phyloP scores from a whole-genome alignment of 2,797 vertebrate genomes.

The Pangasius sanitwongsei region DNA sequence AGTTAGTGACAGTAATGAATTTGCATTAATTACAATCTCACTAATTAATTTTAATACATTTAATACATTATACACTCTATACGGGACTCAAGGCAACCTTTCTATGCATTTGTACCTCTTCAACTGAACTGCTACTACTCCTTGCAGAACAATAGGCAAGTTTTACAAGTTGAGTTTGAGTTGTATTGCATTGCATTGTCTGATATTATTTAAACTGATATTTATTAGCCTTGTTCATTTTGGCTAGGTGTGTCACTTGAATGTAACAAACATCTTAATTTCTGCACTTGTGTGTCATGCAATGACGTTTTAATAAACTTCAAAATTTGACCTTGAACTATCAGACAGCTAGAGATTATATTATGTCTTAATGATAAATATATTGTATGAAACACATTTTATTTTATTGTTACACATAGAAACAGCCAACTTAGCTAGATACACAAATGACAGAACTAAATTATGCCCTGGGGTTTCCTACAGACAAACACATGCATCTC shows the following conservation, averaged over 20 bases:
- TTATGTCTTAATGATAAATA: neutral
- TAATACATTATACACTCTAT: neutral
- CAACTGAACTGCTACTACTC: neutral
- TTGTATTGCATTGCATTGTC: neutral
- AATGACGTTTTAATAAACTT: neutral
- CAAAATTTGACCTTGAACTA: neutral
- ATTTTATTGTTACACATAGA: neutral
- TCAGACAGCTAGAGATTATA: neutral
- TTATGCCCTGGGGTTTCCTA: neutral
- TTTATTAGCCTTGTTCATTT: neutral
- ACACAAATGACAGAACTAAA: conserved; percentile 13
- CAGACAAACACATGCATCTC: neutral
- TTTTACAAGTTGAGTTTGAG: neutral
- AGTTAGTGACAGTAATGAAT: neutral
- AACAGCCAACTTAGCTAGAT: neutral
- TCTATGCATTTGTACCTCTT: neutral
- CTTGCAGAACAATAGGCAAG: neutral
- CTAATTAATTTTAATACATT: neutral
- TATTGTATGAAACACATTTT: neutral
- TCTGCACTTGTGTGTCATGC: neutral
- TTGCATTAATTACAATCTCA: neutral
- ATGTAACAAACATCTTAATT: neutral
- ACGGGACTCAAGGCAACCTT: neutral
- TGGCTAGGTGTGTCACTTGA: neutral
- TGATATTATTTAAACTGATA: neutral